phyloP scores from a whole-genome alignment of 2,797 vertebrate genomes.

The Leptodactylus fallax region DNA sequence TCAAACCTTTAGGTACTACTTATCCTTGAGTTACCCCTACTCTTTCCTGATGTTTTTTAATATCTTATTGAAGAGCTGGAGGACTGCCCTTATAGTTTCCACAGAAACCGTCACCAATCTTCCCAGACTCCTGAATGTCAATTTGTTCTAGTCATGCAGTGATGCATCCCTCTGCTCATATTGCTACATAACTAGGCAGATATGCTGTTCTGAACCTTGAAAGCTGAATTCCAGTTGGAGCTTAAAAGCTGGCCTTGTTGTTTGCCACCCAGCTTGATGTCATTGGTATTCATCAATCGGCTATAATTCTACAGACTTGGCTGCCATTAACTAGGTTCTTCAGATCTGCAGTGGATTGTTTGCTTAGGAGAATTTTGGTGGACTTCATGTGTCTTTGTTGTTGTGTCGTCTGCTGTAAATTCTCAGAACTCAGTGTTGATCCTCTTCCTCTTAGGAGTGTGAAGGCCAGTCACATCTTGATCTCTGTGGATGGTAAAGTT shows the following conservation, averaged over 20 bases:
- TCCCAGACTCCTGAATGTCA: not conserved
- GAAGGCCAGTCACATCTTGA: constrained; percentile 95
- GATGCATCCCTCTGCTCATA: not conserved
- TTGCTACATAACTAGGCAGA: not conserved
- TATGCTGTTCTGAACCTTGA: not conserved
- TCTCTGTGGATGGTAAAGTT: constrained; percentile 93
- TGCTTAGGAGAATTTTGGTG: not conserved
- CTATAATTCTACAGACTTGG: no score
- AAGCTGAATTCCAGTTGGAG: not conserved
- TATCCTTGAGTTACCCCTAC: not conserved
- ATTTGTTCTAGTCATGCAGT: not conserved
- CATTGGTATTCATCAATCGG: not conserved
- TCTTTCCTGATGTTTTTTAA: not conserved
- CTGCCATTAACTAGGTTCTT: not conserved
- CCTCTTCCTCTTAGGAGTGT: constrained; percentile 83
- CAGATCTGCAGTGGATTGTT: not conserved
- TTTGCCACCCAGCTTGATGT: not conserved
- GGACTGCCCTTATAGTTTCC: not conserved
- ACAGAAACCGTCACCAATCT: no score
- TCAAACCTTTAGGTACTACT: not conserved
- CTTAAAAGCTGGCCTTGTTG: not conserved
- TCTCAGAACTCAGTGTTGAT: not conserved
- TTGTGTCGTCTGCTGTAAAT: not conserved
- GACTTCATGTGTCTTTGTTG: not conserved
- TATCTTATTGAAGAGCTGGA: not conserved